Conservation (phyloP, 2,113 vertebrate species). For the Telmatochromis sp. region DNA sequence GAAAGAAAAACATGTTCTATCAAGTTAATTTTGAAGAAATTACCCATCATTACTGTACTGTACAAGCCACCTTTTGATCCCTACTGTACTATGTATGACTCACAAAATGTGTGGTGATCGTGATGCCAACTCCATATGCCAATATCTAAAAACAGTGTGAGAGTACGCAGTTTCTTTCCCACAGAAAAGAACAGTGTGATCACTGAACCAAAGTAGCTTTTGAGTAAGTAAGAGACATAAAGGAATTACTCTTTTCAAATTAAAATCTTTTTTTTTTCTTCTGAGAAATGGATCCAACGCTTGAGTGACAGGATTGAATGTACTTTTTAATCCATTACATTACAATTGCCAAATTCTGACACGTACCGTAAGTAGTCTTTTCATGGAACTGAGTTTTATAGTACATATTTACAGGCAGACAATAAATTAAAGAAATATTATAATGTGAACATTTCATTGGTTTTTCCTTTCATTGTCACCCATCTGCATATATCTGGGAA, state of each 20-base stretch:
- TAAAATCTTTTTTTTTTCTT: not conserved
- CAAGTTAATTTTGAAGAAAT: not conserved
- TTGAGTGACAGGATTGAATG: not conserved
- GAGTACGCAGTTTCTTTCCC: not conserved
- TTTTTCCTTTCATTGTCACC: not conserved
- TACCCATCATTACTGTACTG: not conserved
- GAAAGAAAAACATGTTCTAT: not conserved
- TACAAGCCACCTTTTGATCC: not conserved
- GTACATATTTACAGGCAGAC: not conserved
- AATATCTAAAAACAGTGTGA: not conserved
- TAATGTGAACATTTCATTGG: not conserved
- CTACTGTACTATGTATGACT: not conserved
- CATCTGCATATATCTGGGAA: not conserved
- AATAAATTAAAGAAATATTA: not conserved
- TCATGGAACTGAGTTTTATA: not conserved
- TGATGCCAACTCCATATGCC: not conserved
- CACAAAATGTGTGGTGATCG: not conserved
- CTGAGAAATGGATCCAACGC: not conserved
- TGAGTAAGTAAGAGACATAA: not conserved
- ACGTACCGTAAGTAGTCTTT: not conserved
- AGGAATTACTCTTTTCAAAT: not conserved
- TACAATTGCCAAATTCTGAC: not conserved
- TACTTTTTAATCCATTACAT: not conserved
- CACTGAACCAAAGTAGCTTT: not conserved
- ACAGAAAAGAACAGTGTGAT: not conserved